Base-by-base conservation (phyloP, 2,113 vertebrate genomes). In the Rhagologus leucostigma region DNA sequence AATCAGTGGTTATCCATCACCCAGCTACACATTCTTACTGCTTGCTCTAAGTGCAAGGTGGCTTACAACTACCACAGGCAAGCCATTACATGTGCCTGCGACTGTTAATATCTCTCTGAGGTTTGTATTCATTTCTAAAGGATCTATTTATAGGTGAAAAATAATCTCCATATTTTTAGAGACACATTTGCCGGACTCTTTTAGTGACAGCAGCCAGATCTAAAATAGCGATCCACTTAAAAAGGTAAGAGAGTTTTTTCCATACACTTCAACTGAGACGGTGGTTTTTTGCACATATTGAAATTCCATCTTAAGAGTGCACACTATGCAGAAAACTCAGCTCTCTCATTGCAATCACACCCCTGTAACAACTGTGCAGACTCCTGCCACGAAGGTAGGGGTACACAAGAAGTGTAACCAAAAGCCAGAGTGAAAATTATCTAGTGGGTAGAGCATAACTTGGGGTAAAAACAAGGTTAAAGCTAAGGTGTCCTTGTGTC, bases 101-200 rank as follows among this genome's bases (percentile, higher is more conserved):
- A 47, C 59, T 3, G 1, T 16, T 80, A 76, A 92, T 90, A 82
- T 75, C 47, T 95, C 92, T 87, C 93, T 47, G 82, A 91, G 92
- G 90, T 93, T 93, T 96, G 56, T 84, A 93, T 89, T 89, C 1
- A 52, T 92, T 92, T 91, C 69, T 84, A 75, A 94, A 90, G 71
- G 7, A 5, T 60, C 86, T 96, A 95, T 97, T 91, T 94, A 95
- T 92, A 95, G 83, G 24, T 60, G 91, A 81, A 96, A 96, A 95
- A 78, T 84, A 95, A 96, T 96, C 68, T 89, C 89, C 1, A 0
- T 95, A 97, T 94, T 92, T 97, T 95, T 96, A 95, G 95, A 86
- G 80, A 26, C 47, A 67, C 94, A 96, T 93, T 92, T 96, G 94
- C 77, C 67, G 35, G 76, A 42, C 39, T n/a, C 24, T 92, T 91